Evolutionary conservation across 2,113 vertebrate genomes (phyloP).

Genomic region (Saimiri boliviensis): DNA sequence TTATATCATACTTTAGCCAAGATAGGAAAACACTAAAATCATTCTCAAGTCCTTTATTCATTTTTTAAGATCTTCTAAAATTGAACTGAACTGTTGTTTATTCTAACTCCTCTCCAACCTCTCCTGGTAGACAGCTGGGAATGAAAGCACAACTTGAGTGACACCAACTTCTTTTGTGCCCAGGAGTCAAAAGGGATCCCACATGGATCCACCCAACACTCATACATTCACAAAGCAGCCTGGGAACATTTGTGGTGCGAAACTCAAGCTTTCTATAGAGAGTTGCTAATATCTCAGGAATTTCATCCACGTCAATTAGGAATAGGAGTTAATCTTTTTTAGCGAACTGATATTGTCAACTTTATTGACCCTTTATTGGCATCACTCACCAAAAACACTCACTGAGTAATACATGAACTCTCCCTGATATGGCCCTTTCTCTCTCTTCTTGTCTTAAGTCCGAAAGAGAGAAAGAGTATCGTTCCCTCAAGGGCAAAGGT

Average conservation of each 20-base stretch:
- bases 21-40: background rate
- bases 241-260: background rate
- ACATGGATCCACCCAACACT: rapidly evolving
- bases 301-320: background rate
- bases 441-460: background rate
- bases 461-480: background rate
- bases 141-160: background rate
- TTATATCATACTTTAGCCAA: conserved; percentile 13
- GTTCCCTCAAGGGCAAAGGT: background rate
- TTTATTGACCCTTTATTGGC: background rate
- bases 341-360: background rate
- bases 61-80: conserved; percentile 34
- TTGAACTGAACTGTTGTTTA: conserved; percentile 12
- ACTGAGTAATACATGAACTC: background rate
- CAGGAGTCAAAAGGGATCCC: rapidly evolving
- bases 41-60: conserved; percentile 42
- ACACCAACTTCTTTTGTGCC: background rate
- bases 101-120: background rate
- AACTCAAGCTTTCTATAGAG: background rate
- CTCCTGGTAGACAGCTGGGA: background rate
- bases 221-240: background rate
- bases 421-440: background rate
- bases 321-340: background rate
- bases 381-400: background rate
- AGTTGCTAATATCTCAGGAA: background rate